A percentile compares a stretch with the other conserved stretches of the same genome.
Evolutionary conservation across 2,797 vertebrate species (phyloP).

Genomic region (Florisuga fusca): DNA sequence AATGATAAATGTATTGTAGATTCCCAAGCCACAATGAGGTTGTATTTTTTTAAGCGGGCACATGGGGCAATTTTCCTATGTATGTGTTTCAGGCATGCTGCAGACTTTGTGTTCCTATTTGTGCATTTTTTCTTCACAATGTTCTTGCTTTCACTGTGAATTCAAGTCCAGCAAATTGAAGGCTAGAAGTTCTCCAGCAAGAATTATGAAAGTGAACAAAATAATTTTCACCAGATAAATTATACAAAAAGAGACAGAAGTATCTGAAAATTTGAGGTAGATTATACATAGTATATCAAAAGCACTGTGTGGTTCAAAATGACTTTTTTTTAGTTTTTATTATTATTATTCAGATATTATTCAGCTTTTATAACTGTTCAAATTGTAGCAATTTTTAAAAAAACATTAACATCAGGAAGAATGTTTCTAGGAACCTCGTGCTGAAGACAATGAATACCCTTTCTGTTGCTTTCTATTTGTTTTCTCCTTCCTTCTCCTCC

Average conservation of each 20-base stretch:
- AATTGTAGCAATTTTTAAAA: neutral
- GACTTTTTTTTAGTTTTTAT: neutral
- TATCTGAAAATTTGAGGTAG: neutral
- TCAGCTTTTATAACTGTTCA: neutral
- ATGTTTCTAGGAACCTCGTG: fast-evolving
- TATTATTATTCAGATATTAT: neutral
- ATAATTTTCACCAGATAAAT: neutral
- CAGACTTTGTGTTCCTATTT: neutral
- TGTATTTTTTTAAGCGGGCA: neutral
- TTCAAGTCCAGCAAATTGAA: neutral
- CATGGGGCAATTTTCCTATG: neutral
- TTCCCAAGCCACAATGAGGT: neutral
- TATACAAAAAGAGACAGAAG: neutral
- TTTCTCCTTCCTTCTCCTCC: neutral
- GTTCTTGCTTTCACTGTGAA: neutral
- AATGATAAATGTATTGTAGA: neutral
- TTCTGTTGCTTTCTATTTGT: fast-evolving
- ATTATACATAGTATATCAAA: neutral
- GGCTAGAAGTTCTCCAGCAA: neutral
- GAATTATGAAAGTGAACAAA: neutral
- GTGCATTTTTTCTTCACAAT: neutral
- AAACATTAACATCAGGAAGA: neutral
- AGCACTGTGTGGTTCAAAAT: neutral
- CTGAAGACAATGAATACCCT: neutral
- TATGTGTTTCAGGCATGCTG: neutral